Base-by-base conservation (phyloP, 2,797 vertebrate genomes). In the Champsocephalus esox region DNA sequence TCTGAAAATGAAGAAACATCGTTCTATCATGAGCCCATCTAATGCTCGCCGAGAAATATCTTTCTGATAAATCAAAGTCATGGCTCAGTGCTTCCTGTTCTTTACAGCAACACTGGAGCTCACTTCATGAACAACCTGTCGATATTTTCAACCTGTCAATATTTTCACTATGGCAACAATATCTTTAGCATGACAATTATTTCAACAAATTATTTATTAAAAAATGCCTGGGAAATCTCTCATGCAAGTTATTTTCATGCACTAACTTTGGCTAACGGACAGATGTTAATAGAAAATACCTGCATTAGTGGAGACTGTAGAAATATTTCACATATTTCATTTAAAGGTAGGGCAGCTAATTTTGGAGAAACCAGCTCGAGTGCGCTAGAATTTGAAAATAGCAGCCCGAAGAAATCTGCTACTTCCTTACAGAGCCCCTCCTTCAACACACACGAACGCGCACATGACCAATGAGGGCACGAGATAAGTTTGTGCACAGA, bases 61-160 rank as follows among this genome's bases (percentile, higher is more conserved):
- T 86, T 85, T 92, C 80, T 87, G 86, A 92, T 93, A 86, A 89
- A 81, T 87, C 67, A 86, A 86, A 85, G 87, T 89, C 80, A 88
- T 48, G 86, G 84, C 85, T 86, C 79, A 74, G 65, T 77, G 79
- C 73, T 67, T 89, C 84, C 77, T 79, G 43, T 83, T 85, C 82
- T 81, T 75, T 84, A 68, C 88, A 58, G 74, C 60, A 87, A 86
- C 81, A 48, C 58, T 49, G 41, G 44, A 67, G 57, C 77, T 60
- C 72, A 86, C 87, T 85, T 78, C 77, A 90, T 89, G 83, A 70
- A 89, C 54, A 73, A 77, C 63, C 51, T 82, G 73, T 78, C 43
- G n/a, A 66, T 77, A 84, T 82, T 80, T 79, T 50, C 70, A 66
- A 77, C 63, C 51, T 82, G 73, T 78, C 43, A 16, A 66, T 77